Evolutionary conservation across 2,888 invertebrate genomes (phyloP).

Genomic region (Leptopilina myrica): DNA sequence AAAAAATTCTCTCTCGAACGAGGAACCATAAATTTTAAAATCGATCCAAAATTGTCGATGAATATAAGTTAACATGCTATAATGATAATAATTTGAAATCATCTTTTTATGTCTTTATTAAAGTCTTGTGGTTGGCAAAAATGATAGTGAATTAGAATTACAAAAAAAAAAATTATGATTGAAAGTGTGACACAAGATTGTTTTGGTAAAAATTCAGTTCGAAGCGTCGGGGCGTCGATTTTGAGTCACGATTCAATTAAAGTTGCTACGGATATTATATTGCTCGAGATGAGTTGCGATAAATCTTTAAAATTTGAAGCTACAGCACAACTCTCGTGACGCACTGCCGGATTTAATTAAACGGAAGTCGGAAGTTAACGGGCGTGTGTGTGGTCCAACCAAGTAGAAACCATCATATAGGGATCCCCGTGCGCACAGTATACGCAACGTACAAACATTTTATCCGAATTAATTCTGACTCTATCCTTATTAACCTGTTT

Average conservation of each 20-base stretch:
- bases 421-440: background rate
- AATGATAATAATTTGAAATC: no score
- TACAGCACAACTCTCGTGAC: slow-evolving; percentile 43
- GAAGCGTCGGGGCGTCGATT: background rate
- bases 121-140: no score
- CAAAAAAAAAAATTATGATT: background rate
- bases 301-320: slow-evolving; percentile 55
- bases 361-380: slow-evolving; percentile 51
- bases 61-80: background rate
- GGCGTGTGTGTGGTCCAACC: slow-evolving; percentile 15
- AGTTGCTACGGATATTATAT: background rate
- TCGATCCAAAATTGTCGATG: background rate
- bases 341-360: slow-evolving; percentile 53
- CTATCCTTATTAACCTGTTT: background rate
- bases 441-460: background rate
- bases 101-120: no score
- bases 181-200: background rate
- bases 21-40: background rate
- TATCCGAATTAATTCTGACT: background rate
- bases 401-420: background rate
- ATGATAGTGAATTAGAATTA: background rate
- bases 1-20: no score
- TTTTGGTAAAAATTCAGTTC: slow-evolving; percentile 5
- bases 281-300: slow-evolving; percentile 43
- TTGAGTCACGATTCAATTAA: slow-evolving; percentile 35